Base-by-base conservation (phyloP, 2,888 invertebrate species). In the Antheraea yamamai region DNA sequence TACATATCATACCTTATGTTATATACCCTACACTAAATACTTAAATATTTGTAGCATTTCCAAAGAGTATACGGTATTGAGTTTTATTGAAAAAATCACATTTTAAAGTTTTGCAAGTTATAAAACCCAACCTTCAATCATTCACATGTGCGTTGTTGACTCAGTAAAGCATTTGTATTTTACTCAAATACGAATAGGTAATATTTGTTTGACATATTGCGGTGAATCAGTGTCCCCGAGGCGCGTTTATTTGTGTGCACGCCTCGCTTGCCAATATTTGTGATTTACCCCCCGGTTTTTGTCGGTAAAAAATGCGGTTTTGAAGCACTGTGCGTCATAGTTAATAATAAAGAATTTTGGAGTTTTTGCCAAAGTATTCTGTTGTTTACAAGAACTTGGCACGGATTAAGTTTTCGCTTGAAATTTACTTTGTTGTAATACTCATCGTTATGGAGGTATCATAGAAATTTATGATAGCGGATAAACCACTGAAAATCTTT, bases 231-330 rank as follows among this genome's bases (percentile, higher is more conserved):
- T 77, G 87, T 89, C 93, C 92, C 92, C 83, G 81, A 85, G 90
- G 90, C 88, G 87, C 88, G 87, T 92, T 92, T 93, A 91, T 93
- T 92, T 91, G 90, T 86, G 86, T 87, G 84, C 84, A 88, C 90
- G 92, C 89, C 81, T 87, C 87, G 85, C 79, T 88, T 85, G 84
- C 80, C 88, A 88, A 87, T 89, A 83, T 86, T 82, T 88, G 87
- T 91, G 91, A 92, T 90, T 92, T 91, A 88, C 79, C 76, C 74
- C 47, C 39, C 47, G 68, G 68, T 78, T 77, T 75, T 76, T 75
- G 75, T 74, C 68, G 68, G 51, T 68, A 70, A 73, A 75, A 75
- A 75, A 75, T 70, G 66, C 70, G 75, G 55, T 75, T 73, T 55
- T 47, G 51, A 26, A 30, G 73, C 75, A 75, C 66, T 72, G 72